Conservation (phyloP, 2,113 vertebrate genomes). For the Lophius piscatorius region DNA sequence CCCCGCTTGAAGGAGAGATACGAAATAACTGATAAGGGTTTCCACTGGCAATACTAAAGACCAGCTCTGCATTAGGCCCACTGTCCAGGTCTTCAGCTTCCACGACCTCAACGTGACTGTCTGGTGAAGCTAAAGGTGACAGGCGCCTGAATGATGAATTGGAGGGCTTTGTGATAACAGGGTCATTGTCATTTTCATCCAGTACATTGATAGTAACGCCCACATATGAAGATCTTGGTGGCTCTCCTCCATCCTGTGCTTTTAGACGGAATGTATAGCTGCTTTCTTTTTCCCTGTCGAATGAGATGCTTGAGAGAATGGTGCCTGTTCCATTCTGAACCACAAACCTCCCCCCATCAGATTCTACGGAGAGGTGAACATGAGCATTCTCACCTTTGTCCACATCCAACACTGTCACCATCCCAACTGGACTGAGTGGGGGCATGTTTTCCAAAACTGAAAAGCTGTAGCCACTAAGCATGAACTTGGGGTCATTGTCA, state of each 20-base stretch:
- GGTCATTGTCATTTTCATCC: slow-evolving; percentile 98
- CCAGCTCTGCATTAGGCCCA: slow-evolving; percentile 90
- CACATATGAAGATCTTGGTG: slow-evolving; percentile 94
- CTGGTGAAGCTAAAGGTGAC: slow-evolving; percentile 89
- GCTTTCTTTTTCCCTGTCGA: slow-evolving; percentile 96
- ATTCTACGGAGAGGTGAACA: slow-evolving; percentile 92
- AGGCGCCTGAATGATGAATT: slow-evolving; percentile 92
- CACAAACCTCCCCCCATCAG: slow-evolving; percentile 95
- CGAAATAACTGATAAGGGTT: slow-evolving; percentile 97
- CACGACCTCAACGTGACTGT: slow-evolving; percentile 92
- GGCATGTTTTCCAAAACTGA: slow-evolving; percentile 99
- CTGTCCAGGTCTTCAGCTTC: slow-evolving; percentile 96
- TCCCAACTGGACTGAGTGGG: slow-evolving; percentile 93
- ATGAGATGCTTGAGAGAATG: slow-evolving; percentile 96
- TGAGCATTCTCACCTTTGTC: slow-evolving; percentile 95
- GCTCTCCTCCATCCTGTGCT: slow-evolving; percentile 91
- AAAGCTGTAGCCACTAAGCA: slow-evolving; percentile 98
- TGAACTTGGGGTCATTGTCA: slow-evolving; percentile 98
- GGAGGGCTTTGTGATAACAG: slow-evolving; percentile 93
- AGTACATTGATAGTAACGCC: slow-evolving; percentile 97
- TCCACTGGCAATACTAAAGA: slow-evolving; percentile 92
- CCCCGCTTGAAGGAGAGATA: slow-evolving; percentile 90
- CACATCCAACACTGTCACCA: slow-evolving; percentile 96
- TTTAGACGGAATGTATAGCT: slow-evolving; percentile 97
- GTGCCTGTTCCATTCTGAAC: slow-evolving; percentile 98